These are phyloP conservation scores for Diplodus puntazzo DNA, from an alignment of 2,797 vertebrate genomes.

Conservation along the genomic window DNA sequence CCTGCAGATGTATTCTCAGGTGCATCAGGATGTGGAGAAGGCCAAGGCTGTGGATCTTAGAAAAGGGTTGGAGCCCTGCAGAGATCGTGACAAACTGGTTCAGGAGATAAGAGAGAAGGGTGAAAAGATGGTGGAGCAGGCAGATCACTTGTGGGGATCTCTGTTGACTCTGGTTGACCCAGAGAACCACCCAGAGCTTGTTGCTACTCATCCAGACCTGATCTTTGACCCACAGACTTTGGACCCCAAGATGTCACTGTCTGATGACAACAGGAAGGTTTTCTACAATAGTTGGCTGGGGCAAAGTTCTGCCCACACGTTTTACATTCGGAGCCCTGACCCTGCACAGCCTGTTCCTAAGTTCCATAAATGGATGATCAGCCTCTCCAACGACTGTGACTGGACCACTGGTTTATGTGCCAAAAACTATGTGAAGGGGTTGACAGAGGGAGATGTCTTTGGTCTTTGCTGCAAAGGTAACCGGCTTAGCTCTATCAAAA, in stretches of 20 bases:
- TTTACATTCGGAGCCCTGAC: too few relatives aligned
- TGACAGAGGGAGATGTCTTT: too few relatives aligned
- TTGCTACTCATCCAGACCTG: too few relatives aligned
- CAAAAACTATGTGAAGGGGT: too few relatives aligned
- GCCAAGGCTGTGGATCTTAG: slow-evolving; percentile 71
- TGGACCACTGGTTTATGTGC: too few relatives aligned
- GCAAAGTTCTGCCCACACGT: slow-evolving; percentile 19
- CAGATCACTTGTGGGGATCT: slow-evolving; percentile 41
- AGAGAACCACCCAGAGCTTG: slow-evolving; percentile 45
- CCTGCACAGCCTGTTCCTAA: too few relatives aligned
- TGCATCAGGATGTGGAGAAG: slow-evolving; percentile 70
- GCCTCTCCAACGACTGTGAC: too few relatives aligned
- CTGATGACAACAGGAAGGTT: slow-evolving; percentile 46
- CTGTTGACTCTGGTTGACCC: slow-evolving; percentile 72
- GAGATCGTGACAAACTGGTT: slow-evolving; percentile 55
- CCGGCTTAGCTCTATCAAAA: too few relatives aligned
- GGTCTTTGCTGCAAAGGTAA: too few relatives aligned
- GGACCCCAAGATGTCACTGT: slow-evolving; percentile 48
- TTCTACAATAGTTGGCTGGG: too few relatives aligned
- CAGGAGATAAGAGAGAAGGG: slow-evolving; percentile 52
- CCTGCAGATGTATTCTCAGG: slow-evolving; percentile 76
- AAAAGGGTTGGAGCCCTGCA: slow-evolving; percentile 64
- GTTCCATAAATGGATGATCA: too few relatives aligned
- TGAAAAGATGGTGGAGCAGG: slow-evolving; percentile 47
- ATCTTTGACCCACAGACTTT: too few relatives aligned